Conservation (phyloP, 1,140 invertebrate genomes). For the Calosoma granatense region DNA sequence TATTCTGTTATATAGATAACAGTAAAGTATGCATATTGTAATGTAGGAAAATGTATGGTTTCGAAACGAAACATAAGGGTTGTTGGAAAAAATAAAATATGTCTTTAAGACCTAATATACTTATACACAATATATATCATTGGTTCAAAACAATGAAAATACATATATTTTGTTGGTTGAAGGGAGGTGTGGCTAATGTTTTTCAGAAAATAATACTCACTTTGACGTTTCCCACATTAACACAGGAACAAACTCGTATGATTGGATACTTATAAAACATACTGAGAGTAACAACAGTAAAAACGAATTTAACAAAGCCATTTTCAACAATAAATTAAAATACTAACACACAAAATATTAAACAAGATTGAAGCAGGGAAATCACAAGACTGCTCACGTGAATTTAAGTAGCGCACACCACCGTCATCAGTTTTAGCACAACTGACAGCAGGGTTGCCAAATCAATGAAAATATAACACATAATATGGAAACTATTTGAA, state of each 20-base stretch:
- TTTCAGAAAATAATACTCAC: slow-evolving; percentile 23
- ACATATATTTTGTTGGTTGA: no score
- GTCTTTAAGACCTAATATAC: no score
- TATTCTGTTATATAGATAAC: no score
- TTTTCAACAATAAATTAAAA: slow-evolving; percentile 14
- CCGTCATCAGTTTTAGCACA: not conserved
- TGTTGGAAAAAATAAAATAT: no score
- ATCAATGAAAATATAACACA: no score
- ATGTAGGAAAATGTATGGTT: no score
- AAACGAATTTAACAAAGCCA: slow-evolving; percentile 11
- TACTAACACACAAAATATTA: not conserved
- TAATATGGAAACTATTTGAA: no score
- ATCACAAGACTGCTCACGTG: slow-evolving; percentile 3
- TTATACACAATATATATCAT: no score
- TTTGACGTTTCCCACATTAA: slow-evolving; percentile 30
- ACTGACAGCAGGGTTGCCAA: not conserved
- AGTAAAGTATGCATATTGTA: no score
- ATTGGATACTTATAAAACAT: slow-evolving; percentile 10
- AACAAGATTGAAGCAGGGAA: not conserved
- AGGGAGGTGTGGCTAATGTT: slow-evolving; percentile 15
- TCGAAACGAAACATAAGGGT: no score
- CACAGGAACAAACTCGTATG: slow-evolving; percentile 29
- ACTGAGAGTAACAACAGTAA: slow-evolving; percentile 14
- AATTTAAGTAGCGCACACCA: not conserved
- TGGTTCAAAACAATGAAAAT: no score